A percentile compares a stretch with the other conserved stretches of the same genome.
Evolutionary conservation across 2,888 invertebrate genomes (phyloP).

Genomic region (Pseudococcus viburni): DNA sequence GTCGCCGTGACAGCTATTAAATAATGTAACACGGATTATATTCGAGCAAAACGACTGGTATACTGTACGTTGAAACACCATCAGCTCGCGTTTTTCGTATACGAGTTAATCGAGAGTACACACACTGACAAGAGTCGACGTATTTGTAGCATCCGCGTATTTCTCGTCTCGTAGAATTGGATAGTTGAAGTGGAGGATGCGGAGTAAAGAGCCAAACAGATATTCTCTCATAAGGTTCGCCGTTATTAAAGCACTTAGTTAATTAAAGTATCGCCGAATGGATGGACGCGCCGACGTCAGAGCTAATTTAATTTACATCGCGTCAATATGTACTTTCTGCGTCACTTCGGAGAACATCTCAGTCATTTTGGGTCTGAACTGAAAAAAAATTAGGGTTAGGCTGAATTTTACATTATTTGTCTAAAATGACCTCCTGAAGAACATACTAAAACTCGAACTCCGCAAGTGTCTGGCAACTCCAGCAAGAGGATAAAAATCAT

Average conservation of each 20-base stretch:
- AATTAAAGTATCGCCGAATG: neutral
- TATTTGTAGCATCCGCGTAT: neutral
- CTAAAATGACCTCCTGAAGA: no score
- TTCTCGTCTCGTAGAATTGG: neutral
- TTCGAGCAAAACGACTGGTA: neutral
- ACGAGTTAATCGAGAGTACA: slow-evolving; percentile 30
- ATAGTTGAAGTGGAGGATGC: neutral
- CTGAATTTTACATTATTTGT: no score
- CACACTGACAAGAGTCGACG: neutral
- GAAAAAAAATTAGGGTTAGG: no score
- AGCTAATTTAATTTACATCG: slow-evolving; percentile 18
- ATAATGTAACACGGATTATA: slow-evolving; percentile 37
- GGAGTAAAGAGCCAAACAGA: neutral
- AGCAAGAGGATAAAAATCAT: no score
- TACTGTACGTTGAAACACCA: neutral
- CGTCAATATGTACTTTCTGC: neutral
- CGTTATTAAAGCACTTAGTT: slow-evolving; percentile 14
- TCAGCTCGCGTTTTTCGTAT: neutral
- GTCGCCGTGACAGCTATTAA: slow-evolving; percentile 25
- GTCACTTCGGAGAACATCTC: no score
- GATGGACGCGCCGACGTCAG: neutral
- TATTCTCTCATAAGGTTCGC: neutral
- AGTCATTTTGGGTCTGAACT: no score
- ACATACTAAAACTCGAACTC: no score
- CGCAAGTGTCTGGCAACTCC: no score